Evolutionary conservation across 1,140 invertebrate species (phyloP).

Genomic region (Lepidurus arcticus): DNA sequence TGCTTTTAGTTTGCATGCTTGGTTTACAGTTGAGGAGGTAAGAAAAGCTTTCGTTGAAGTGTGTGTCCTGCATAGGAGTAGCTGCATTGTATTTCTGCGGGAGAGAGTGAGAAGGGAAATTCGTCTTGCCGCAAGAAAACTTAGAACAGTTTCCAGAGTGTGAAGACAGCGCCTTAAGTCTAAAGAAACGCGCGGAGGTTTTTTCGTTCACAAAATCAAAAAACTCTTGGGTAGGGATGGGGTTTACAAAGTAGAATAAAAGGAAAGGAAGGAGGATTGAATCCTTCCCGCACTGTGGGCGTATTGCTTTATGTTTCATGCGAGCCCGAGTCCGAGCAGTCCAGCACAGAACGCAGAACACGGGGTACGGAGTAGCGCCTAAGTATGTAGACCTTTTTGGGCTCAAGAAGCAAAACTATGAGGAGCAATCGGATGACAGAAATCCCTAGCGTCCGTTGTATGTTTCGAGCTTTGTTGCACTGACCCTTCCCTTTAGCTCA

Average conservation of each 20-base stretch:
- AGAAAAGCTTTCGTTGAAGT: background rate
- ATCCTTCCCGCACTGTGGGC: no score
- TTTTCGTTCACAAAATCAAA: no score
- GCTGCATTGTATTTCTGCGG: background rate
- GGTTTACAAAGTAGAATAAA: no score
- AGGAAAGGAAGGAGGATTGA: no score
- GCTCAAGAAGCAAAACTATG: background rate
- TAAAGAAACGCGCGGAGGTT: background rate
- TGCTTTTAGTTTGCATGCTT: no score
- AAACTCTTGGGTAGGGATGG: no score
- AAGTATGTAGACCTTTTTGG: background rate
- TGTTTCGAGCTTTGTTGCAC: background rate
- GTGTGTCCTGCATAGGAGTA: background rate
- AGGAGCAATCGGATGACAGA: background rate
- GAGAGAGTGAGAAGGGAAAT: background rate
- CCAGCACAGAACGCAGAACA: no score
- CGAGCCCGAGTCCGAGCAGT: no score
- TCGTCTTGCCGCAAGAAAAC: background rate
- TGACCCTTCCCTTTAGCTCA: background rate
- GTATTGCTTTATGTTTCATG: no score
- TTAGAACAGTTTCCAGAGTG: background rate
- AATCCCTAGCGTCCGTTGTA: conserved; percentile 18
- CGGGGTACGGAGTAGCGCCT: no score
- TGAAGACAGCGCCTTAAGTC: background rate
- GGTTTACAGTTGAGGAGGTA: background rate